Evolutionary conservation across 2,113 vertebrate genomes (phyloP).

Genomic region (Piprites chloris): DNA sequence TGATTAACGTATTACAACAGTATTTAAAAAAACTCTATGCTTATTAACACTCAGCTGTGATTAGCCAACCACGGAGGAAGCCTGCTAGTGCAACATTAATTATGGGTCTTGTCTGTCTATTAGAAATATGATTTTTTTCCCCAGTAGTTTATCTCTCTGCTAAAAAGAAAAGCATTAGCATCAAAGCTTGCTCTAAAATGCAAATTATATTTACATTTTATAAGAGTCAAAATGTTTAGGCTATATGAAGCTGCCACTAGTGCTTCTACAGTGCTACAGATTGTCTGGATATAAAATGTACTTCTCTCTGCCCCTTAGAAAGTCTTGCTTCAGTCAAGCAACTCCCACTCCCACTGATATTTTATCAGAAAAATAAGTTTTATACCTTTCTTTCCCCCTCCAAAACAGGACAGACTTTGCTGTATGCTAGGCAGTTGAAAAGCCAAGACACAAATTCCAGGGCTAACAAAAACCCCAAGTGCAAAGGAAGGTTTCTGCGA

Average conservation of each 20-base stretch:
- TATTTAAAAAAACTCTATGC: slow-evolving; percentile 58
- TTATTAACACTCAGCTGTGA: slow-evolving; percentile 66
- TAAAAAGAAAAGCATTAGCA: slow-evolving; percentile 1
- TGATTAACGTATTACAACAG: slow-evolving; percentile 77
- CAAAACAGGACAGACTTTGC: neutral
- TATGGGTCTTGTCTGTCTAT: slow-evolving; percentile 46
- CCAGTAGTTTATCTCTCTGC: neutral
- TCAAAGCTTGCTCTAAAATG: neutral
- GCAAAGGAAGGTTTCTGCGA: neutral
- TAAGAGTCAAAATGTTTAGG: slow-evolving; percentile 30
- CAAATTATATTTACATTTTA: slow-evolving; percentile 10
- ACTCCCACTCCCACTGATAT: neutral
- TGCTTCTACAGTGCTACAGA: neutral
- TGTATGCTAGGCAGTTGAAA: neutral
- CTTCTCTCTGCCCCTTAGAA: neutral
- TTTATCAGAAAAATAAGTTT: neutral
- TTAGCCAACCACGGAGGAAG: slow-evolving; percentile 57
- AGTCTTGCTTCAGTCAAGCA: neutral
- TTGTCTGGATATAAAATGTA: neutral
- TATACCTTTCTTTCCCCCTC: neutral
- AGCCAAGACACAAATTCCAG: neutral
- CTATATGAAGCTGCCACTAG: neutral
- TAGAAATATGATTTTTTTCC: slow-evolving; percentile 7
- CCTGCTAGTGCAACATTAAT: slow-evolving; percentile 42
- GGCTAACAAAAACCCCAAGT: neutral